These are phyloP conservation scores for Tachuris rubrigastra DNA, from an alignment of 2,113 vertebrate genomes.

Conservation along the genomic window DNA sequence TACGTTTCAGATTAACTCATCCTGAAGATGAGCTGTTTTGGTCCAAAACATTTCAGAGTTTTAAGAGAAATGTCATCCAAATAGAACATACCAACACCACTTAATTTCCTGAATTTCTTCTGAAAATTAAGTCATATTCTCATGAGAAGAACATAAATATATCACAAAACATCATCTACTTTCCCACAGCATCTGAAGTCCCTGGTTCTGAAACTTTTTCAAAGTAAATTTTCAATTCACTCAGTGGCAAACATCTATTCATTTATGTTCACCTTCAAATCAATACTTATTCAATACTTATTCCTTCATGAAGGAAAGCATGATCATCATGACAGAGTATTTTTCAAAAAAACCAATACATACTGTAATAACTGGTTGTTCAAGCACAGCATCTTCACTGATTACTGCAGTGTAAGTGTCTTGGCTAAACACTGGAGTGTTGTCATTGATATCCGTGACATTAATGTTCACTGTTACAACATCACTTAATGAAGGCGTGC, in stretches of 20 bases:
- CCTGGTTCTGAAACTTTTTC: background rate
- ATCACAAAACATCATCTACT: background rate
- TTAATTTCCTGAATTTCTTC: background rate
- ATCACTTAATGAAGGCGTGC: slow-evolving; percentile 88
- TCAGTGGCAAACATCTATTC: background rate
- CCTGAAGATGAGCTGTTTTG: background rate
- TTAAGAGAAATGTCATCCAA: background rate
- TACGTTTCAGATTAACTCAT: background rate
- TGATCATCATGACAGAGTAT: background rate
- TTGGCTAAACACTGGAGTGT: slow-evolving; percentile 89
- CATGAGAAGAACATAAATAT: background rate
- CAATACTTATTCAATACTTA: background rate
- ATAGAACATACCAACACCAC: background rate
- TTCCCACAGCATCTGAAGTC: background rate
- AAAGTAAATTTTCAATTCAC: background rate
- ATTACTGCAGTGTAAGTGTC: slow-evolving; percentile 87
- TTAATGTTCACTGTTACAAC: slow-evolving; percentile 93
- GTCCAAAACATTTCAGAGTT: slow-evolving; percentile 13
- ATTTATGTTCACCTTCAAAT: background rate
- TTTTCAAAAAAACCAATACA: background rate
- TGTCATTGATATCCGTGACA: slow-evolving; percentile 94
- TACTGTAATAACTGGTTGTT: slow-evolving; percentile 85
- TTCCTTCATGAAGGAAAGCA: background rate
- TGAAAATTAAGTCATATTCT: background rate
- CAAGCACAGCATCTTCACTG: slow-evolving; percentile 87